Evolutionary conservation across 1,140 invertebrate genomes (phyloP).

Genomic region (Drosophila equinoxialis): DNA sequence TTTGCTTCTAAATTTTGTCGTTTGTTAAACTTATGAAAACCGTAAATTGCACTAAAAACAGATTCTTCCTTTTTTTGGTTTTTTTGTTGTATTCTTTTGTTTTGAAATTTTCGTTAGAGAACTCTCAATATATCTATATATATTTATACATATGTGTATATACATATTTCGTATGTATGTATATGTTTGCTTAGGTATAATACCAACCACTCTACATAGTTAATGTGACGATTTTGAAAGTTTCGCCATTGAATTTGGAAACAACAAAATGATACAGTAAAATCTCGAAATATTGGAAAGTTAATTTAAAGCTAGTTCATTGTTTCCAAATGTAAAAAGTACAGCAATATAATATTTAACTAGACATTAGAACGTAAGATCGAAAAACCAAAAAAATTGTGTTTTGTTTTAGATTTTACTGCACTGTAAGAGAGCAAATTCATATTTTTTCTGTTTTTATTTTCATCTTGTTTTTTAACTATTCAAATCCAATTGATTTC

Average conservation of each 20-base stretch:
- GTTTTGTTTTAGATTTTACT: neutral
- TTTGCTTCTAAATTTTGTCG: constrained; percentile 21
- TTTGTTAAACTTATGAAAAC: constrained; percentile 77
- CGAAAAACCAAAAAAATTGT: neutral
- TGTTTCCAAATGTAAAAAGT: neutral
- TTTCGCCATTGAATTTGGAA: neutral
- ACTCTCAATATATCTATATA: constrained; percentile 41
- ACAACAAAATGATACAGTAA: constrained; percentile 3
- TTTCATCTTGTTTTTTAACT: constrained; percentile 20
- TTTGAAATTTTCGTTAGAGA: constrained; percentile 36
- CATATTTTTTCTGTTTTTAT: neutral
- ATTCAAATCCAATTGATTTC: constrained; percentile 9
- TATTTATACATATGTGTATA: neutral
- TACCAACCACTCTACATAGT: constrained; percentile 13
- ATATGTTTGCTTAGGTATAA: neutral
- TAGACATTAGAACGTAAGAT: no score
- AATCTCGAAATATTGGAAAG: constrained; percentile 1
- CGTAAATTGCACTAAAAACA: constrained; percentile 81
- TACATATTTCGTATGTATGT: neutral
- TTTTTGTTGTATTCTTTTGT: constrained; percentile 20
- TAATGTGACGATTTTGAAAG: constrained; percentile 6
- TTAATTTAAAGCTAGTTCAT: constrained; percentile 1
- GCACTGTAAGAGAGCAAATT: neutral
- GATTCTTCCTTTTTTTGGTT: constrained; percentile 21
- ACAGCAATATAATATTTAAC: neutral